Conservation (phyloP, 2,888 invertebrate genomes). For the Saturnia pavonia region DNA sequence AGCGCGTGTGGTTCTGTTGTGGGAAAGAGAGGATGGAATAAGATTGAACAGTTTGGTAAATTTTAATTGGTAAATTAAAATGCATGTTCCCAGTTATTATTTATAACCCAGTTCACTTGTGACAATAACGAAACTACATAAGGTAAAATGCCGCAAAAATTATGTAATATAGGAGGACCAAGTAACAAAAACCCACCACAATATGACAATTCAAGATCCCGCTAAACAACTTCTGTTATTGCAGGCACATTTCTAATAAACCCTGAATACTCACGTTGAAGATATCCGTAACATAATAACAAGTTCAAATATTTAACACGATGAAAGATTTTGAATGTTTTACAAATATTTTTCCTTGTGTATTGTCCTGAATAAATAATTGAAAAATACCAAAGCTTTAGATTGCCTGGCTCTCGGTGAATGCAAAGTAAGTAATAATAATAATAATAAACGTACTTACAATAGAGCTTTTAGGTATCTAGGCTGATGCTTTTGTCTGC, state of each 20-base stretch:
- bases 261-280: background rate
- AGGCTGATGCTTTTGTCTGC: constrained; percentile 63
- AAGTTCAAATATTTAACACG: constrained; percentile 1
- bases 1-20: no score
- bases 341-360: constrained; percentile 14
- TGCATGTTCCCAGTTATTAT: no score
- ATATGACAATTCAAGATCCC: no score
- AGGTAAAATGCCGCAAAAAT: no score
- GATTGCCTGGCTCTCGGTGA: constrained; percentile 64
- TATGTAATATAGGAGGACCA: no score
- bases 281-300: background rate
- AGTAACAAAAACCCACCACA: no score
- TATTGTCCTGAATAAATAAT: constrained; percentile 30
- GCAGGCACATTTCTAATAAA: background rate
- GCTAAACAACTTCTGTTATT: no score
- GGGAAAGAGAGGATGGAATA: no score
- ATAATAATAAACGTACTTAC: constrained; percentile 51
- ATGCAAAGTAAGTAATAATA: constrained; percentile 65
- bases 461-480: constrained; percentile 65
- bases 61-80: no score
- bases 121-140: no score
- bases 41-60: no score
- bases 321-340: constrained; percentile 15
- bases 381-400: constrained; percentile 46
- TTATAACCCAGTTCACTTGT: no score